Base-by-base conservation (phyloP, 1,140 invertebrate genomes). In the Calliopsis andreniformis region DNA sequence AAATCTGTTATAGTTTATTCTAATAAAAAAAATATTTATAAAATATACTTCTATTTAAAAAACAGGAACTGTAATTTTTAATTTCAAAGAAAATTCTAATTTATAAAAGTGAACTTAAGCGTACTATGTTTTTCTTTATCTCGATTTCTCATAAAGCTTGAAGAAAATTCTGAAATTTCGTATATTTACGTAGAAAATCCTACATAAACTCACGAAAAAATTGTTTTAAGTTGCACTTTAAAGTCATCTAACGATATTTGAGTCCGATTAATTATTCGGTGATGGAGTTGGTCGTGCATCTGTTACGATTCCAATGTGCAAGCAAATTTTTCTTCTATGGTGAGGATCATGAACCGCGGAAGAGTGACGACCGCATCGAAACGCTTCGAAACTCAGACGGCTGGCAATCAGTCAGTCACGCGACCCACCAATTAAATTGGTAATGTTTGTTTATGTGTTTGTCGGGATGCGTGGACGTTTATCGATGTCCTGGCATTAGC, bases 361-460 rank as follows among this genome's bases (percentile, higher is more conserved):
- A 82, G 80, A 64, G 76, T 71, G 77, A 73, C 59, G 64, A 64
- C 16, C 63, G 68, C 69, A 84, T 78, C 82, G 85, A 84, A 87
- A 86, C 78, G 78, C 55, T 82, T 87, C 80, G 84, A 80, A 87
- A 84, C 67, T 86, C 82, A 85, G 68, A 80, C 76, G 78, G 51
- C 55, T 53, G 69, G 53, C 84, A 71, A 84, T 86, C 80, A 83
- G 77, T 87, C 84, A 87, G 85, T 64, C 79, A 77, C 83, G 81
- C 80, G 83, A 79, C 80, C 83, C 82, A 86, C 86, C 87, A 87
- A 90, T 91, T 90, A 91, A 90, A 89, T 88, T n/a, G 88, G 83
- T 89, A 91, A 89, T 90, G 89, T 89, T 90, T 87, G 88, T 90
- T 90, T 89, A 91, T 89, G 86, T 82, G 87, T 87, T 86, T 76